phyloP scores from a whole-genome alignment of 2,113 vertebrate genomes.

The Mixornis gularis region DNA sequence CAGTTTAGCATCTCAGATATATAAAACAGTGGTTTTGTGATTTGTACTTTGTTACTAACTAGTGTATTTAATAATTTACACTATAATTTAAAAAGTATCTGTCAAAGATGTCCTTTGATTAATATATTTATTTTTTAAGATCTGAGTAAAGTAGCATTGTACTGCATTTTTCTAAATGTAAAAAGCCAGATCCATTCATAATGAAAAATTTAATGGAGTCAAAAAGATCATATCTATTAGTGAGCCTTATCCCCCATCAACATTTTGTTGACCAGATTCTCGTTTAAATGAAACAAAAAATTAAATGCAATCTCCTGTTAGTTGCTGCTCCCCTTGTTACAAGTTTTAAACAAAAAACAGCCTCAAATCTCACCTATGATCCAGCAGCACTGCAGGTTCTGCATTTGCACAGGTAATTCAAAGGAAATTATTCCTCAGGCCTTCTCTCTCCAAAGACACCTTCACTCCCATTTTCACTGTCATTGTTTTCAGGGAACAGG shows the following conservation, averaged over 20 bases:
- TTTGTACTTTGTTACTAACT: not conserved
- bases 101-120: not conserved
- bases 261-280: not conserved
- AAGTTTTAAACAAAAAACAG: not conserved
- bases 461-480: not conserved
- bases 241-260: not conserved
- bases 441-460: not conserved
- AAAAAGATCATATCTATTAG: not conserved
- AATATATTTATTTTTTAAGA: not conserved
- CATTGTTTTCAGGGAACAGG: not conserved
- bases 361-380: not conserved
- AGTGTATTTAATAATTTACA: not conserved
- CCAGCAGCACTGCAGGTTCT: not conserved
- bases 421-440: not conserved
- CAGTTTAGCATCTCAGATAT: not conserved
- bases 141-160: not conserved
- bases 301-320: not conserved
- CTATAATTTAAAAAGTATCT: not conserved
- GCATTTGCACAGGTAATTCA: not conserved
- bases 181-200: not conserved
- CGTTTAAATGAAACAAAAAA: not conserved
- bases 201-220: not conserved
- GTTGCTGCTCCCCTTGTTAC: not conserved
- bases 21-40: not conserved
- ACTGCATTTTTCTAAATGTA: not conserved